phyloP scores from a whole-genome alignment of 2,888 invertebrate genomes.

The Pammene aurita region DNA sequence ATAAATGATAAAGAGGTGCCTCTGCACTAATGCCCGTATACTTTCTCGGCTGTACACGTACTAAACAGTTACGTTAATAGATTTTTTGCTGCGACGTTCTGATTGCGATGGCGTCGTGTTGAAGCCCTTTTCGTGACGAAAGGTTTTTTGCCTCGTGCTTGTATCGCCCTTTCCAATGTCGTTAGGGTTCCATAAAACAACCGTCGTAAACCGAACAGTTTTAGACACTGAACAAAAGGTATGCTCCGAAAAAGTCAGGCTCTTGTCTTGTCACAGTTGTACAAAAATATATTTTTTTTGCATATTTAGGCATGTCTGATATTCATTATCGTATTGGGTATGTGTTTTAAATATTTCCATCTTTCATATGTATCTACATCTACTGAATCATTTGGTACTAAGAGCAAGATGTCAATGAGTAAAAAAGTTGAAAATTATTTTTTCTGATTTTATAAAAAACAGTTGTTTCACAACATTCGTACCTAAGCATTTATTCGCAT shows the following conservation, averaged over 20 bases:
- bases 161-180: constrained; percentile 61
- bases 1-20: constrained; percentile 15
- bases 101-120: constrained; percentile 63
- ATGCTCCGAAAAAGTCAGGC: not conserved
- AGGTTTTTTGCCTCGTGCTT: constrained; percentile 56
- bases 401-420: no score
- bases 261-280: no score
- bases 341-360: no score
- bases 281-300: no score
- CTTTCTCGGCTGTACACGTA: constrained; percentile 34
- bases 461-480: no score
- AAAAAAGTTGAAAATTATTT: no score
- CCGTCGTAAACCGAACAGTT: not conserved
- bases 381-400: no score
- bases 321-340: no score
- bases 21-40: not conserved
- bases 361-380: no score
- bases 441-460: no score
- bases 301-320: not conserved
- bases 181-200: constrained; percentile 42
- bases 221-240: not conserved
- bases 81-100: constrained; percentile 44
- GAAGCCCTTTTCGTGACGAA: constrained; percentile 66
- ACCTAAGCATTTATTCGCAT: no score
- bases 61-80: constrained; percentile 45